Evolutionary conservation across 2,888 invertebrate species (phyloP).

Genomic region (Tetrapedia diversipes): DNA sequence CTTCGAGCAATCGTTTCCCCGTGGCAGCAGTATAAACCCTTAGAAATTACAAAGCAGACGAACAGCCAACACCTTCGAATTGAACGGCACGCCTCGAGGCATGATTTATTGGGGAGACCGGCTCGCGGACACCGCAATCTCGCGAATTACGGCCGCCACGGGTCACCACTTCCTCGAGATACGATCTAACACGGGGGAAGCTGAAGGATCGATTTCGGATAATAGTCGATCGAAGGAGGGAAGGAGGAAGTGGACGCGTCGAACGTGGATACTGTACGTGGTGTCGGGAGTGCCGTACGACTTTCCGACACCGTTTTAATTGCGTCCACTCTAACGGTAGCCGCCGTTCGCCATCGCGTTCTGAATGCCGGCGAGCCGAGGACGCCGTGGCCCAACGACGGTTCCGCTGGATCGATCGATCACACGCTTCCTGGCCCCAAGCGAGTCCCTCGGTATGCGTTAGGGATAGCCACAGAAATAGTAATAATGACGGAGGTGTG

Average conservation of each 20-base stretch:
- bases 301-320: conserved; percentile 82
- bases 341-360: conserved; percentile 61
- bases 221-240: conserved; percentile 24
- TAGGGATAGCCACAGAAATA: conserved; percentile 9
- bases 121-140: conserved; percentile 14
- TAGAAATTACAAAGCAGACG: not conserved
- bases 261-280: conserved; percentile 52
- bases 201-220: not conserved
- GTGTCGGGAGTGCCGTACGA: conserved; percentile 75
- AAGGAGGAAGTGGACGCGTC: conserved; percentile 58
- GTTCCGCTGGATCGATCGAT: conserved; percentile 54
- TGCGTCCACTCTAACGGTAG: conserved; percentile 80
- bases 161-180: conserved; percentile 34
- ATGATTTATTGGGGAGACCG: conserved; percentile 20
- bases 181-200: not conserved
- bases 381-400: conserved; percentile 22
- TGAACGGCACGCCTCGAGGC: not conserved
- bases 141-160: conserved; percentile 22
- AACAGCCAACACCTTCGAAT: not conserved
- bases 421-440: conserved; percentile 38
- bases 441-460: conserved; percentile 5
- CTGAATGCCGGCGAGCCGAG: conserved; percentile 50
- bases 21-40: conserved; percentile 2
- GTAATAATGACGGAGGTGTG: conserved; percentile 23
- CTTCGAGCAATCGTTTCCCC: not conserved